phyloP scores from a whole-genome alignment of 2,113 vertebrate genomes.

The Spheniscus mendiculus region DNA sequence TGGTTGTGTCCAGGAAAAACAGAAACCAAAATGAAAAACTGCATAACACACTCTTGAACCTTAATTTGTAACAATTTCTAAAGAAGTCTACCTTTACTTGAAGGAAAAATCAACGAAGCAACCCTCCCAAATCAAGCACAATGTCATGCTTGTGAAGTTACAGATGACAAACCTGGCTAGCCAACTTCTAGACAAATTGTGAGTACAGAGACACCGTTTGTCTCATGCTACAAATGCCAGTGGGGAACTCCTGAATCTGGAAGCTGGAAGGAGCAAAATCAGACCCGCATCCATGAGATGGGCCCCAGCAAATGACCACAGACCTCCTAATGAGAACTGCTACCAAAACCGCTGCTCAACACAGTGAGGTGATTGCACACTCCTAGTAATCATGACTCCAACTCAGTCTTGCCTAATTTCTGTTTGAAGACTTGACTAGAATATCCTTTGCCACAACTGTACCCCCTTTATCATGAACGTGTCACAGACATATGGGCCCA shows the following conservation, averaged over 20 bases:
- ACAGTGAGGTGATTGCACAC: neutral
- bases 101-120: neutral
- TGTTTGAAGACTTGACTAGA: neutral
- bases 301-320: neutral
- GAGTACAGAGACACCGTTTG: neutral
- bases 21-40: neutral
- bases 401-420: neutral
- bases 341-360: neutral
- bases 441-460: neutral
- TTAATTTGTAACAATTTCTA: neutral
- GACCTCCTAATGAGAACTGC: neutral
- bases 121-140: neutral
- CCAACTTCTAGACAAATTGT: neutral
- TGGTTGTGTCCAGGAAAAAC: neutral
- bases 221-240: neutral
- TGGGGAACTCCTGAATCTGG: neutral
- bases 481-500: neutral
- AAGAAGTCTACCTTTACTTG: neutral
- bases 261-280: neutral
- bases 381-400: neutral
- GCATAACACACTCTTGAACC: neutral
- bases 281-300: neutral
- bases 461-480: neutral
- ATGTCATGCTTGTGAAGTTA: neutral
- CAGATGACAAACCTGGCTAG: neutral